phyloP scores from a whole-genome alignment of 2,113 vertebrate species.

The Hylia prasina region DNA sequence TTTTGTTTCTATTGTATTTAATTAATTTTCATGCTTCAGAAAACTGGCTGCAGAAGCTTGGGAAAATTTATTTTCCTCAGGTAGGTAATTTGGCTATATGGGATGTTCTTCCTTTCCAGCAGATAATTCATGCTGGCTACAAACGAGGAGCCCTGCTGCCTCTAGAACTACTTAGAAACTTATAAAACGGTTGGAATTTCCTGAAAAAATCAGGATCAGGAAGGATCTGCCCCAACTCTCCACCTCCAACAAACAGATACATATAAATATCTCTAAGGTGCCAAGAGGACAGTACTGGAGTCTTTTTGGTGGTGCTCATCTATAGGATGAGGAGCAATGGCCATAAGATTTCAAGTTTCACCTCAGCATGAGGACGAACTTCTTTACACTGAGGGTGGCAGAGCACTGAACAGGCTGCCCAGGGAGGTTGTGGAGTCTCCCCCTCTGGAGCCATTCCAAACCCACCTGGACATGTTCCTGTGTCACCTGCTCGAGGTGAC shows the following conservation, averaged over 20 bases:
- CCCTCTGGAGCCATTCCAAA: not conserved
- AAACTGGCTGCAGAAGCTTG: not conserved
- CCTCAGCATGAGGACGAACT: not conserved
- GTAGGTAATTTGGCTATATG: not conserved
- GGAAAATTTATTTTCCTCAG: not conserved
- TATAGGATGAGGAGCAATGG: not conserved
- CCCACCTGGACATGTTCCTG: no score
- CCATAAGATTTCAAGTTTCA: not conserved
- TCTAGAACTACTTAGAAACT: not conserved
- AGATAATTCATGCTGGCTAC: not conserved
- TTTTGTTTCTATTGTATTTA: not conserved
- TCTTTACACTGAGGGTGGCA: not conserved
- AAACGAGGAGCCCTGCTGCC: not conserved
- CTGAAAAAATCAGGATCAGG: not conserved
- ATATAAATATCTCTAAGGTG: not conserved
- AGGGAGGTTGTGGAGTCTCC: rapidly evolving
- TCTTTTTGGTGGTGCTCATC: not conserved
- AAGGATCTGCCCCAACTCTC: not conserved
- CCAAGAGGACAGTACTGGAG: not conserved
- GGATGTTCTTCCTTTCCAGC: not conserved
- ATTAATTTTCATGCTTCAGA: conserved; percentile 11
- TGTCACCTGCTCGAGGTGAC: not conserved
- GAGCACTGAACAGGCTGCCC: not conserved
- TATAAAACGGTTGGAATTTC: not conserved
- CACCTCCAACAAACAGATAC: not conserved